Conservation (phyloP, 2,888 invertebrate species). For the Buathra laborator region DNA sequence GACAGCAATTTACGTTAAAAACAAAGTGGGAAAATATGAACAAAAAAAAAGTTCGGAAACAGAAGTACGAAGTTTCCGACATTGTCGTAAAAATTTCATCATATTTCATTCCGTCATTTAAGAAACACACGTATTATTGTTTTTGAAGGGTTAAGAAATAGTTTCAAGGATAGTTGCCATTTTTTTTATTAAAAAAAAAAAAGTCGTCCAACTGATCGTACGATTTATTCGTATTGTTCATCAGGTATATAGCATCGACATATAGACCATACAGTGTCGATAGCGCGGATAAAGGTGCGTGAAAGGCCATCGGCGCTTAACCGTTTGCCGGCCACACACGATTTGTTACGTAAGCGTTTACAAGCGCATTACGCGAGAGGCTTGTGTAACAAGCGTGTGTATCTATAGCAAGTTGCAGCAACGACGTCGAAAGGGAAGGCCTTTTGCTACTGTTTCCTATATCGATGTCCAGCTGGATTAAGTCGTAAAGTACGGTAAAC, state of each 20-base stretch:
- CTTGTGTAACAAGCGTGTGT: slow-evolving; percentile 42
- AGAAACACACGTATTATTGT: too few species aligned
- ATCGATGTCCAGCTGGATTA: not conserved
- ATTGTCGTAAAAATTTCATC: too few species aligned
- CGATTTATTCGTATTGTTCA: not conserved
- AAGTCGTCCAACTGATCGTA: not conserved
- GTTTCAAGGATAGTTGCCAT: too few species aligned
- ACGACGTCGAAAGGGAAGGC: slow-evolving; percentile 18
- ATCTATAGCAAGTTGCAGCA: not conserved
- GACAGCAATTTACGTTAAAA: too few species aligned
- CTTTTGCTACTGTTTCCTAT: slow-evolving; percentile 29
- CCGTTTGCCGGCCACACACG: slow-evolving; percentile 30
- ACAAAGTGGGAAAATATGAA: too few species aligned
- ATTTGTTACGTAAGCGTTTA: slow-evolving; percentile 53
- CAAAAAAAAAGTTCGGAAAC: too few species aligned
- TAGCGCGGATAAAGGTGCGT: slow-evolving; percentile 12
- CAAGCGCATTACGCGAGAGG: slow-evolving; percentile 42
- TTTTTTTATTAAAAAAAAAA: not conserved
- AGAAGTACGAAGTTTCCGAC: too few species aligned
- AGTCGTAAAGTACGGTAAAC: not conserved
- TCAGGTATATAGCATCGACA: not conserved
- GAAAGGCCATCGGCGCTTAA: slow-evolving; percentile 28
- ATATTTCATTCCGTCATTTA: too few species aligned
- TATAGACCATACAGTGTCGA: not conserved
- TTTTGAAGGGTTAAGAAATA: not conserved